Conservation (phyloP, 2,888 invertebrate species). For the Neoitamus cyanurus region DNA sequence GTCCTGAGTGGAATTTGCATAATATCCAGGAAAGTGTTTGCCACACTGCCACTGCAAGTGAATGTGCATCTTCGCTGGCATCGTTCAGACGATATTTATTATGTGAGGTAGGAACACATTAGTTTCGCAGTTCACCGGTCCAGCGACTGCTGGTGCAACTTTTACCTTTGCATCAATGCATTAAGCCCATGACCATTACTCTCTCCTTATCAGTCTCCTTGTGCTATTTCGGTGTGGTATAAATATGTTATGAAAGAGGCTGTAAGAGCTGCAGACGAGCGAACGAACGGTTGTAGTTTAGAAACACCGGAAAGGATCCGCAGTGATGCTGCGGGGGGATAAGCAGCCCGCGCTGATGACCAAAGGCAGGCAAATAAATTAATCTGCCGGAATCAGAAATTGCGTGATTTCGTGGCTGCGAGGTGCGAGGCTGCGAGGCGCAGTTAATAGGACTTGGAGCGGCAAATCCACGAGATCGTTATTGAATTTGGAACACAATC, state of each 20-base stretch:
- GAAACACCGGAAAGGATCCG: not conserved
- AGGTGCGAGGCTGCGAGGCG: not conserved
- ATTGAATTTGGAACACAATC: conserved; percentile 1
- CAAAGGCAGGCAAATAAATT: not conserved
- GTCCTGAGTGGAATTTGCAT: not conserved
- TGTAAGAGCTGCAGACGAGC: not conserved
- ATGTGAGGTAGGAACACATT: not conserved
- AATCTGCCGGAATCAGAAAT: not conserved
- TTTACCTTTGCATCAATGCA: not conserved
- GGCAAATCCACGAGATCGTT: not conserved
- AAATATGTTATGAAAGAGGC: not conserved
- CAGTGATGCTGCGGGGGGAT: not conserved
- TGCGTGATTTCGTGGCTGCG: not conserved
- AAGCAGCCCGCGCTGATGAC: not conserved
- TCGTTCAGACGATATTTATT: not conserved
- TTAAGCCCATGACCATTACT: not conserved
- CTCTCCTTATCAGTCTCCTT: not conserved
- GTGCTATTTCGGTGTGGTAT: not conserved
- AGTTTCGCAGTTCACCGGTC: not conserved
- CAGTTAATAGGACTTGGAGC: not conserved
- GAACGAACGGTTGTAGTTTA: not conserved
- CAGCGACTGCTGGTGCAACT: not conserved
- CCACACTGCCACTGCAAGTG: not conserved
- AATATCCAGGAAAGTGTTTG: not conserved
- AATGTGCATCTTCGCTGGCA: not conserved